phyloP scores from a whole-genome alignment of 2,888 invertebrate species.

The Ormyrus nitidulus region DNA sequence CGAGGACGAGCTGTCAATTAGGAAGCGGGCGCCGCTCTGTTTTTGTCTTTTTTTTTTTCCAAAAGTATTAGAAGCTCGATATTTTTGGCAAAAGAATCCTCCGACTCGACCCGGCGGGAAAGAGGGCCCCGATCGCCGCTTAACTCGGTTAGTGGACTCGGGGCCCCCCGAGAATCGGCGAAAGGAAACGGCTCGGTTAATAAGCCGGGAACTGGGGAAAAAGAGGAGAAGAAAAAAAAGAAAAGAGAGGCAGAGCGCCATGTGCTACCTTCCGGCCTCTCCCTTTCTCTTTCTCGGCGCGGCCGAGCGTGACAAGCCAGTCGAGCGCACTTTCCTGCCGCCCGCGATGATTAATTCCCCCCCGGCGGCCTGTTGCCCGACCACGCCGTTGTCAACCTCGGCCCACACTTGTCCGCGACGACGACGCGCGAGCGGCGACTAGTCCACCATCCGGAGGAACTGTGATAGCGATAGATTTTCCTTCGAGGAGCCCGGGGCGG shows the following conservation, averaged over 20 bases:
- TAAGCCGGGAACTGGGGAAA: neutral
- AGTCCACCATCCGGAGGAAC: conserved; percentile 41
- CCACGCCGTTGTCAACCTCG: neutral
- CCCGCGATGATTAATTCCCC: conserved; percentile 24
- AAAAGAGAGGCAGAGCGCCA: neutral
- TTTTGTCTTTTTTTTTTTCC: neutral
- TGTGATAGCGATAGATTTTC: conserved; percentile 58
- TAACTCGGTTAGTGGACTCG: no score
- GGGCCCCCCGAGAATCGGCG: no score
- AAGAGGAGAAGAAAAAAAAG: neutral
- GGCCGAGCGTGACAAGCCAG: neutral
- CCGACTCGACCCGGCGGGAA: no score
- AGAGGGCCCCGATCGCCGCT: no score
- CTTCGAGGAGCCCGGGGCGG: conserved; percentile 22
- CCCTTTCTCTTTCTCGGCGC: neutral
- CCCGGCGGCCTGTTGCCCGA: neutral
- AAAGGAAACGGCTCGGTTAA: no score
- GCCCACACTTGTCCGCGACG: neutral
- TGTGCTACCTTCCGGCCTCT: neutral
- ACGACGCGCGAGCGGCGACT: conserved; percentile 14
- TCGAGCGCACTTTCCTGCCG: conserved; percentile 27
- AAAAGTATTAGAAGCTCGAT: no score
- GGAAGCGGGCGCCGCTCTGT: neutral
- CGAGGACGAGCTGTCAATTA: no score
- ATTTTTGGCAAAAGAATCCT: no score